Conservation (phyloP, 2,888 invertebrate species). For the Frankliniella fusca region DNA sequence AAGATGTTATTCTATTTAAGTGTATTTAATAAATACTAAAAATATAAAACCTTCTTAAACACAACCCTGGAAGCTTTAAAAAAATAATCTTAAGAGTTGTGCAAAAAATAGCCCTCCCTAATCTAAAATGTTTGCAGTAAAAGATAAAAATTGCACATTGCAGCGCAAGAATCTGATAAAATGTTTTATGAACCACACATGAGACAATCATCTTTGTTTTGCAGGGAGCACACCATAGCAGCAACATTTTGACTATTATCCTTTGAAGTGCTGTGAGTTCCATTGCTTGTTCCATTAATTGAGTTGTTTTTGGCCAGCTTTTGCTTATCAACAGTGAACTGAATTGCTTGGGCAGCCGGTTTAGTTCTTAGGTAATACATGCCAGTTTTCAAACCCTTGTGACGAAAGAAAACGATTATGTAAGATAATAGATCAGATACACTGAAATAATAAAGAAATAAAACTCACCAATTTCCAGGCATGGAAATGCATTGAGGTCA, state of each 20-base stretch:
- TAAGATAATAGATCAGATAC: too few relatives aligned
- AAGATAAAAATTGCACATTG: background rate
- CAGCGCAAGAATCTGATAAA: background rate
- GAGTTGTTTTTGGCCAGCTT: slow-evolving; percentile 49
- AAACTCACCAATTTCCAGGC: slow-evolving; percentile 78
- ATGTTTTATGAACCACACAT: slow-evolving; percentile 73
- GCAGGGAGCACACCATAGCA: slow-evolving; percentile 77
- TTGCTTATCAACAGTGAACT: slow-evolving; percentile 93
- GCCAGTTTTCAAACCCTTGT: slow-evolving; percentile 89
- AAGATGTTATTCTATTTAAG: too few relatives aligned
- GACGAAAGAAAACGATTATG: slow-evolving; percentile 28
- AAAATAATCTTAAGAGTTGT: too few relatives aligned
- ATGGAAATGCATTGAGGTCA: slow-evolving; percentile 97
- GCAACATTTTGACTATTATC: slow-evolving; percentile 56
- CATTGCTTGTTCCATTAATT: slow-evolving; percentile 34
- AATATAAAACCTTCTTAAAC: too few relatives aligned
- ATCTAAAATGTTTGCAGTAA: background rate
- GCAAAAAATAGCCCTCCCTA: too few relatives aligned
- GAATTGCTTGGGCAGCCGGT: slow-evolving; percentile 92
- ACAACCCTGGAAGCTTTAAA: too few relatives aligned
- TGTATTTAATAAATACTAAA: too few relatives aligned
- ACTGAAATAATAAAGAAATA: background rate
- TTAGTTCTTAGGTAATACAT: slow-evolving; percentile 98
- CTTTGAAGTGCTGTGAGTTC: slow-evolving; percentile 33
- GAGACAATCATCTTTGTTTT: slow-evolving; percentile 81